phyloP scores from a whole-genome alignment of 2,113 vertebrate species.

The Phylloscopus whistleri region DNA sequence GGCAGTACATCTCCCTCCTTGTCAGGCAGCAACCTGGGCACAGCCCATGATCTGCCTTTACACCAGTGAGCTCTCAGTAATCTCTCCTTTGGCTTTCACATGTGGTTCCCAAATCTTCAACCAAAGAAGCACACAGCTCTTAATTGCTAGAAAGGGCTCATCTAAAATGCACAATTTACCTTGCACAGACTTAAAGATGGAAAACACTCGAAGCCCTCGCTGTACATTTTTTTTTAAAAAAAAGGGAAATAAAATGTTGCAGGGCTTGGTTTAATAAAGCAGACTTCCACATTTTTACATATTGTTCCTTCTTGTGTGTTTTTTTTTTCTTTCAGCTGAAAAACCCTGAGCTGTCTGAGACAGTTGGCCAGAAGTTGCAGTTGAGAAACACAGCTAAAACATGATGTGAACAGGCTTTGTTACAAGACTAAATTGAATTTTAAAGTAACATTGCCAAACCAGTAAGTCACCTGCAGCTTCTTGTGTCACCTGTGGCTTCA shows the following conservation, averaged over 20 bases:
- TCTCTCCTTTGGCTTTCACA: not conserved
- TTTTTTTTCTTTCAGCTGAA: not conserved
- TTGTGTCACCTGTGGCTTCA: not conserved
- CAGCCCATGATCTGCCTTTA: conserved; percentile 7
- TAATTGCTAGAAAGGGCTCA: not conserved
- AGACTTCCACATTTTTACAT: not conserved
- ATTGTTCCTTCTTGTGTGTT: not conserved
- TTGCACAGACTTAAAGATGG: not conserved
- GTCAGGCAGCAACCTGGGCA: not conserved
- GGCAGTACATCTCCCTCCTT: conserved; percentile 40
- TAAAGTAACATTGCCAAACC: not conserved
- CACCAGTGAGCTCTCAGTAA: not conserved
- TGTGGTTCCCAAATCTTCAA: not conserved
- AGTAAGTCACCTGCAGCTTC: not conserved
- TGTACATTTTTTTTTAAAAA: too few species aligned
- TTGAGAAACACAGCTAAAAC: not conserved
- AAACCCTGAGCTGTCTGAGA: not conserved
- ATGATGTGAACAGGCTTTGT: not conserved
- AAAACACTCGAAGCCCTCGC: not conserved
- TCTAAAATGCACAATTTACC: not conserved
- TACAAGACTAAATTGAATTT: not conserved
- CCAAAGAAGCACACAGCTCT: not conserved
- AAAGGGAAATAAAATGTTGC: not conserved
- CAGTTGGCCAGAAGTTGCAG: not conserved
- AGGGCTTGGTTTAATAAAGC: not conserved